A percentile compares a stretch with the other conserved stretches of the same genome.
Conservation (phyloP, 2,888 invertebrate species). For the Ormyrus nitidulus region DNA sequence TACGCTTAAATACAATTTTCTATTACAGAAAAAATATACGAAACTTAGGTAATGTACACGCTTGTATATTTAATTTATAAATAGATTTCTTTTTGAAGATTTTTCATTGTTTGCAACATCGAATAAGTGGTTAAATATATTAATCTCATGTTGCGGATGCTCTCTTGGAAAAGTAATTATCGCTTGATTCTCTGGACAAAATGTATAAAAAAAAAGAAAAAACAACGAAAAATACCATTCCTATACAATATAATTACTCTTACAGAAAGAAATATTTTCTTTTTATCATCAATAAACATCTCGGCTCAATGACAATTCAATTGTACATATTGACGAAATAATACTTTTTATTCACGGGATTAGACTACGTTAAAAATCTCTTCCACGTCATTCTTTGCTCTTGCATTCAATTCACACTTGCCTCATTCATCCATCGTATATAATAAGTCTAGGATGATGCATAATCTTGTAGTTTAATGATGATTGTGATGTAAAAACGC, state of each 20-base stretch:
- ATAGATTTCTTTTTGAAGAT: constrained; percentile 62
- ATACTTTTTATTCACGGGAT: constrained; percentile 70
- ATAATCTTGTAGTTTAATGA: constrained; percentile 59
- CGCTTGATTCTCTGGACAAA: constrained; percentile 51
- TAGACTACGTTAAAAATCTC: constrained; percentile 62
- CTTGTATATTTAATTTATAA: constrained; percentile 69
- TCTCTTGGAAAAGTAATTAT: constrained; percentile 61
- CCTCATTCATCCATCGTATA: constrained; percentile 58
- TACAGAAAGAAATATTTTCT: constrained; percentile 60
- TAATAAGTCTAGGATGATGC: constrained; percentile 64
- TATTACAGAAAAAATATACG: constrained; percentile 72
- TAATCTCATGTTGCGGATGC: constrained; percentile 68
- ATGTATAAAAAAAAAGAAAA: constrained; percentile 57
- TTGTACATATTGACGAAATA: constrained; percentile 72
- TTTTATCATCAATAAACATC: constrained; percentile 55
- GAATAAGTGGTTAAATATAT: constrained; percentile 69
- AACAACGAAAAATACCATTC: constrained; percentile 58
- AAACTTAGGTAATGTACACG: constrained; percentile 73
- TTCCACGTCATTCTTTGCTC: constrained; percentile 53
- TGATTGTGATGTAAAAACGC: constrained; percentile 68
- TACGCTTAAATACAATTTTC: constrained; percentile 74
- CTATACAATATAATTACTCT: constrained; percentile 71
- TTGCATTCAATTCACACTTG: constrained; percentile 33
- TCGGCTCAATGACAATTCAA: constrained; percentile 64
- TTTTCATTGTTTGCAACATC: constrained; percentile 67